Evolutionary conservation across 2,797 vertebrate genomes (phyloP), one percentile per base, ranked within the genome.

Genomic region (Lophotriccus pileatus): DNA sequence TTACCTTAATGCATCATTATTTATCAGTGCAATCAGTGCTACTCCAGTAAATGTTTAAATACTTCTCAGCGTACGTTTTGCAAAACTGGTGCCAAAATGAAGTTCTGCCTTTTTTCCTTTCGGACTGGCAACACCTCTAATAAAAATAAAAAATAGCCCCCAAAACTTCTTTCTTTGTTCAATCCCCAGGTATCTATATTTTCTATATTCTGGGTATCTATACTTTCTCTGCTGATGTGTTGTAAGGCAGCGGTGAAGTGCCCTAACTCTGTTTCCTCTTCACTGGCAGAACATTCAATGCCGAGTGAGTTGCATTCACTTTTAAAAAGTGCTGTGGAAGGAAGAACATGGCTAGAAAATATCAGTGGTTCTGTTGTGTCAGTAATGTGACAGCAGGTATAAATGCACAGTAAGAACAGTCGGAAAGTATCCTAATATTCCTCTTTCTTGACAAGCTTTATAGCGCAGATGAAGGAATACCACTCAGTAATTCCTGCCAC

Each of bases 351-450:
- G 46, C 84, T 59, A 72, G 84, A 76, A 92, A 84, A 52, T 21
- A 85, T 21, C 75, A 67, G 49, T 36, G 34, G 34, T 67, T 41
- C 63, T 77, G 28, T n/a, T 74, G 72, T 36, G 60, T 43, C 75
- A 63, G 28, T 79, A 90, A 89, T 46, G 25, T 50, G 75, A 87
- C 47, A 84, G 47, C 74, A 94, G 44, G 67, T 89, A 70, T n/a
- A 93, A 87, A 73, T 1, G 15, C 30, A 64, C 47, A 89, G 67
- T 6, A 32, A 64, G 39, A 83, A 60, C 0, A 1, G 25, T 37
- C 3, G 1, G 56, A 73, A 73, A 87, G 34, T 25, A 76, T 21
- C 25, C 56, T 63, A 63, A 44, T 56, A 56, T 59, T 60, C 32
- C 23, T 85, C 72, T 87, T 56, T 25, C 52, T 70, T 76, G 25